Conservation (phyloP, 2,888 invertebrate species). For the Pristionchus fissidentatus region DNA sequence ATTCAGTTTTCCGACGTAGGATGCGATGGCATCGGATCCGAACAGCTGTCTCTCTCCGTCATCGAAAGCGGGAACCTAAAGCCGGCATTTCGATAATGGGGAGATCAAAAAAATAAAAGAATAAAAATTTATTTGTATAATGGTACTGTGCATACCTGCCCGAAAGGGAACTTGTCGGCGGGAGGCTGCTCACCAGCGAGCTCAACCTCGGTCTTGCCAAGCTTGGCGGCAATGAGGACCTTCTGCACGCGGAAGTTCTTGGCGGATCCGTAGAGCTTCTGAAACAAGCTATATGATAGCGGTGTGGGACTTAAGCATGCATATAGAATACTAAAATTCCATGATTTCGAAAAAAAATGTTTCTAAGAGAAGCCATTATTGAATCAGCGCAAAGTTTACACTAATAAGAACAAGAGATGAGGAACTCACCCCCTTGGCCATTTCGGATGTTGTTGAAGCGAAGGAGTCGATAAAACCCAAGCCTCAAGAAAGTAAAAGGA, state of each 20-base stretch:
- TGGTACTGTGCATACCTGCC: constrained; percentile 59
- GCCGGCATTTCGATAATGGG: too few species aligned
- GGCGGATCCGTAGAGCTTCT: constrained; percentile 97
- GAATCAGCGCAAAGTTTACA: background rate
- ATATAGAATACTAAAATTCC: background rate
- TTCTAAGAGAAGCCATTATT: background rate
- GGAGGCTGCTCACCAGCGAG: constrained; percentile 74
- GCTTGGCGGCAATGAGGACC: constrained; percentile 96
- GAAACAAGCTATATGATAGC: constrained; percentile 66
- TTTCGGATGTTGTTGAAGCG: constrained; percentile 46
- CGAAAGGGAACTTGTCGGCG: constrained; percentile 72
- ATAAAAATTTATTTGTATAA: background rate
- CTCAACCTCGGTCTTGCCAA: constrained; percentile 84
- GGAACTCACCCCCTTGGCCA: constrained; percentile 51
- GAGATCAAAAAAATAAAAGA: background rate
- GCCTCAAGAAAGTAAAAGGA: constrained; percentile 33
- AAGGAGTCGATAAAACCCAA: background rate
- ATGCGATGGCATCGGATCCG: constrained; percentile 73
- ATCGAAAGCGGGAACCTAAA: constrained; percentile 70
- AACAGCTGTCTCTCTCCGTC: constrained; percentile 70
- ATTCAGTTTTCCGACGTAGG: constrained; percentile 15
- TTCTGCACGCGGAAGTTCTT: constrained; percentile 98
- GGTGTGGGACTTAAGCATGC: too few species aligned
- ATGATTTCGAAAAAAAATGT: background rate
- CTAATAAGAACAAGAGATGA: background rate